phyloP scores from a whole-genome alignment of 2,797 vertebrate species.

The Esox masquinongy region DNA sequence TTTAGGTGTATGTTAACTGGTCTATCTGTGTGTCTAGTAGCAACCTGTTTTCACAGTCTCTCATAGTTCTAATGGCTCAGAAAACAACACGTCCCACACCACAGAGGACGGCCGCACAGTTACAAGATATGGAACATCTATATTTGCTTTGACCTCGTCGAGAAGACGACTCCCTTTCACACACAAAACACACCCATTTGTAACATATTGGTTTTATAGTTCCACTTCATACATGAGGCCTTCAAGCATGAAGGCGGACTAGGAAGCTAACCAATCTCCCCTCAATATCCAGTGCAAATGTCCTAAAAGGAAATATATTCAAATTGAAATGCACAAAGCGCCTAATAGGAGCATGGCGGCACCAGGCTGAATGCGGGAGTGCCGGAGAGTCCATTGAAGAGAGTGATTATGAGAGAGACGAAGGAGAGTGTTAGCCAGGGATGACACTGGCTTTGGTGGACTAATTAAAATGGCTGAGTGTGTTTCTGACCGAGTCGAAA shows the following conservation, averaged over 20 bases:
- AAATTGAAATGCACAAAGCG: slow-evolving; percentile 4
- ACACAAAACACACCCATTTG: not conserved
- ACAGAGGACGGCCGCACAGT: no score
- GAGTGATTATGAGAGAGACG: not conserved
- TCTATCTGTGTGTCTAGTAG: slow-evolving; percentile 6
- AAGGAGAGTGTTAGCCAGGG: not conserved
- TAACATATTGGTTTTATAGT: slow-evolving; percentile 2
- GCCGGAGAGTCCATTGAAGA: not conserved
- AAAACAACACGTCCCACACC: not conserved
- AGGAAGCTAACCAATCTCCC: not conserved
- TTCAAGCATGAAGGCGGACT: not conserved
- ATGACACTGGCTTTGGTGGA: slow-evolving; percentile 8
- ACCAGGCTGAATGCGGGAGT: not conserved
- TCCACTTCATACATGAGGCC: not conserved
- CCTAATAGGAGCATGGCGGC: not conserved
- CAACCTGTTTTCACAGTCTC: not conserved
- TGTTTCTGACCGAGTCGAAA: slow-evolving; percentile 5
- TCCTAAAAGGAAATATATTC: slow-evolving; percentile 1
- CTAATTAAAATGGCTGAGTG: slow-evolving; percentile 11
- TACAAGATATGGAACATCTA: not conserved
- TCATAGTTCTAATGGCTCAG: not conserved
- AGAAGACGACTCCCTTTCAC: not conserved
- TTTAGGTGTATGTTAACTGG: not conserved
- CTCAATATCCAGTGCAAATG: not conserved
- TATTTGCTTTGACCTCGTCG: not conserved